Conservation (phyloP, 2,797 vertebrate genomes). For the Sebastes oblongus region DNA sequence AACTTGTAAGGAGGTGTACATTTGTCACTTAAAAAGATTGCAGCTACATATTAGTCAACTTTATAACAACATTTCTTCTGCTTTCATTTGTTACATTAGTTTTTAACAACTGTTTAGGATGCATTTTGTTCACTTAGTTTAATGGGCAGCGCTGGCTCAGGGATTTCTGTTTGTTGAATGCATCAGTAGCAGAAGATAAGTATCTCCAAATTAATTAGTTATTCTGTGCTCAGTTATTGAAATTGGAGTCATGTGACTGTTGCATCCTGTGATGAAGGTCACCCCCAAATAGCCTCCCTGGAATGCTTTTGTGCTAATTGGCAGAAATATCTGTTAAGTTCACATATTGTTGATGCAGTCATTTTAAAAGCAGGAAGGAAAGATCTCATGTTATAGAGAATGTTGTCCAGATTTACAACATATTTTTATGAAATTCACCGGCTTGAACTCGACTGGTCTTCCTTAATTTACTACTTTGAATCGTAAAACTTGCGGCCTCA, state of each 20-base stretch:
- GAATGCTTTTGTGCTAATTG: conserved; percentile 19
- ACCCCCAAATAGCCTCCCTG: background rate
- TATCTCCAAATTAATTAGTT: conserved; percentile 27
- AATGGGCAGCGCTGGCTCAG: background rate
- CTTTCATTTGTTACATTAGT: background rate
- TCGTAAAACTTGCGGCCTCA: conserved; percentile 3
- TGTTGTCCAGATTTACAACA: background rate
- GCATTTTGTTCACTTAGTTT: background rate
- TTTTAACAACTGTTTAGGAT: background rate
- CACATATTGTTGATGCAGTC: background rate
- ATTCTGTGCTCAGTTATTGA: conserved; percentile 37
- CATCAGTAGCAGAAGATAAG: conserved; percentile 21
- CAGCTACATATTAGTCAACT: background rate
- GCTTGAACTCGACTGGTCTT: background rate
- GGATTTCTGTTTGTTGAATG: conserved; percentile 8
- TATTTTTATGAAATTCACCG: background rate
- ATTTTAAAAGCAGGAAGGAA: background rate
- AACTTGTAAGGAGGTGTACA: background rate
- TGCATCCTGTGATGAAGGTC: conserved; percentile 42
- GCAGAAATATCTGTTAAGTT: conserved; percentile 9
- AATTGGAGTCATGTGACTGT: conserved; percentile 24
- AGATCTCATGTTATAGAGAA: background rate
- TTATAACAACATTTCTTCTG: background rate
- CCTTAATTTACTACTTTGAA: background rate
- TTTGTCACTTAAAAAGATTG: background rate